Percentiles rank a stretch among this genome's conserved stretches.
Evolutionary conservation across 2,888 invertebrate species (phyloP).

Genomic region (Eupithecia abbreviata): DNA sequence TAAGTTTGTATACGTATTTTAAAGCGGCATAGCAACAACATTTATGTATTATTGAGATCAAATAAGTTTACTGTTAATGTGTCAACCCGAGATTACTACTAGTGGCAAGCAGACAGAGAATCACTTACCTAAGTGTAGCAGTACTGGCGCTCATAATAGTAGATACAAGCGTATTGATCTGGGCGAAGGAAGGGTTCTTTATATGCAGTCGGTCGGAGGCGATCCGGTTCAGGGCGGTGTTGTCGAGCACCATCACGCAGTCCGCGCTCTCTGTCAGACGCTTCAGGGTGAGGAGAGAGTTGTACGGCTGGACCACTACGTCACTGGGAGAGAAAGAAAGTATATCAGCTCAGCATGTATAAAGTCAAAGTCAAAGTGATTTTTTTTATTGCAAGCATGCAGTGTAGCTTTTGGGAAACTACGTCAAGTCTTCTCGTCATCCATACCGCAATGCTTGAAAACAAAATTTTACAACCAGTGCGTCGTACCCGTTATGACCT

Average conservation of each 20-base stretch:
- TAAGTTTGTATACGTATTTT: no score
- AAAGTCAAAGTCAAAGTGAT: no score
- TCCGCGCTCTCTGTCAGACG: constrained; percentile 97
- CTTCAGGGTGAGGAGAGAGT: constrained; percentile 96
- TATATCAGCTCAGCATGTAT: not conserved
- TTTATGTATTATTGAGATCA: no score
- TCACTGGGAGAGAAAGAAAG: constrained; percentile 85
- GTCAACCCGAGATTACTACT: not conserved
- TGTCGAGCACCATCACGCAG: constrained; percentile 98
- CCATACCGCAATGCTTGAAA: no score
- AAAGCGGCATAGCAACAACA: no score
- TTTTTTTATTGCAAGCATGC: no score
- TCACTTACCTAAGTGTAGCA: constrained; percentile 91
- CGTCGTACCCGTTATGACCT: no score
- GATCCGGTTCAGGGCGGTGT: constrained; percentile 97
- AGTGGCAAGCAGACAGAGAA: not conserved
- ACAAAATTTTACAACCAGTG: no score
- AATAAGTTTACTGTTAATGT: no score
- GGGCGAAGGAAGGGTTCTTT: constrained; percentile 97
- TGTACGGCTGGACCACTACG: constrained; percentile 98
- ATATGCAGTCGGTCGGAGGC: constrained; percentile 97
- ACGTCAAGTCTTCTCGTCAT: no score
- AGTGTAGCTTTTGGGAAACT: no score
- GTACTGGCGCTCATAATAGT: constrained; percentile 99
- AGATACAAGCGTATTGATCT: constrained; percentile 98